phyloP scores from a whole-genome alignment of 1,140 invertebrate species.

The Drosophila subobscura region DNA sequence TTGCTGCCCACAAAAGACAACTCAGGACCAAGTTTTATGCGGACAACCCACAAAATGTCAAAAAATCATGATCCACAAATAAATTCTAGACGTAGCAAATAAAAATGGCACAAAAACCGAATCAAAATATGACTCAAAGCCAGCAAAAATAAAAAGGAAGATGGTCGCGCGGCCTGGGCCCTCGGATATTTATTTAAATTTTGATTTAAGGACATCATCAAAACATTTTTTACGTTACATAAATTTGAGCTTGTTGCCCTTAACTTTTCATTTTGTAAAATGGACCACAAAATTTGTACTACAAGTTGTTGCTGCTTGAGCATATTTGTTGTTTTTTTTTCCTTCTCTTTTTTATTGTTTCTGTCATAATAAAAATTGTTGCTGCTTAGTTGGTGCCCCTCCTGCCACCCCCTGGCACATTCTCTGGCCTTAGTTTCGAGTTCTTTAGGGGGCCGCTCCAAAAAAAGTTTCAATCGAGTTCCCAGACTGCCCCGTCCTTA shows the following conservation, averaged over 20 bases:
- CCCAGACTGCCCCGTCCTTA: no score
- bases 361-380: conserved; percentile 79
- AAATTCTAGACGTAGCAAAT: conserved; percentile 64
- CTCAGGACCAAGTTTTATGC: conserved; percentile 45
- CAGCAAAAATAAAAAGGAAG: conserved; percentile 52
- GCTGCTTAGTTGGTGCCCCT: conserved; percentile 55
- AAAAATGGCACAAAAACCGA: conserved; percentile 44
- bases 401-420: neutral
- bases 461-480: no score
- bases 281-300: conserved; percentile 78
- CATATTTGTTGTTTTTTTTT: conserved; percentile 39
- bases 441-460: no score
- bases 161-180: neutral
- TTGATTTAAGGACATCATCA: conserved; percentile 82
- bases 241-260: conserved; percentile 63
- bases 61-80: conserved; percentile 67
- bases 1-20: conserved; percentile 56
- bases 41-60: conserved; percentile 54
- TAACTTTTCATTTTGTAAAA: conserved; percentile 78
- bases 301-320: conserved; percentile 66
- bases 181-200: conserved; percentile 77
- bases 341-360: conserved; percentile 57
- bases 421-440: no score
- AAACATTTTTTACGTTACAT: conserved; percentile 78
- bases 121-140: conserved; percentile 41